A percentile compares a stretch with the other conserved stretches of the same genome.
Evolutionary conservation across 2,888 invertebrate species (phyloP).

Genomic region (Stramonita haemastoma): DNA sequence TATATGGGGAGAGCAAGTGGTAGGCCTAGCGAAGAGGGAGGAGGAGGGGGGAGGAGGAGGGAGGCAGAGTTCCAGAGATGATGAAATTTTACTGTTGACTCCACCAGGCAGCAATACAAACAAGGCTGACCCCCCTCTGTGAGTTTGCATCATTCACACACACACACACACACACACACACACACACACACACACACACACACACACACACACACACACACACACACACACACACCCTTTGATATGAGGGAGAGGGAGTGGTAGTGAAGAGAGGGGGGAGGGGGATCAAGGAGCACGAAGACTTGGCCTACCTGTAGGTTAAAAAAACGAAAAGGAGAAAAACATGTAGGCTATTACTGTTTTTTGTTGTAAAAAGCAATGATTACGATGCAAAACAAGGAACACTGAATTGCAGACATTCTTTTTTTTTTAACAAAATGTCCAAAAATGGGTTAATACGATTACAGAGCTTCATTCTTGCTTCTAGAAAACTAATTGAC

Average conservation of each 20-base stretch:
- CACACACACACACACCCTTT: background rate
- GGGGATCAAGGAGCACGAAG: background rate
- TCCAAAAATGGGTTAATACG: no score
- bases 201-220: background rate
- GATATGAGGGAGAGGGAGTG: no score
- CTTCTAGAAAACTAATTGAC: no score
- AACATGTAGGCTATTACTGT: no score
- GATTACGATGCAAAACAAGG: no score
- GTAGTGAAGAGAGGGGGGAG: background rate
- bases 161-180: background rate
- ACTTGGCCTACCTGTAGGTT: no score
- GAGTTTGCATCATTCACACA: background rate
- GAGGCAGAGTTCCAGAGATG: slow-evolving; percentile 19
- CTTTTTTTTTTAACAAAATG: no score
- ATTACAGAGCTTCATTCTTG: no score
- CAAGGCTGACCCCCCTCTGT: background rate
- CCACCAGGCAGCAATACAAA: background rate
- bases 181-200: background rate
- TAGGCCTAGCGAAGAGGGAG: background rate
- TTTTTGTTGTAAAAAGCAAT: no score
- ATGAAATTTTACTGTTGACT: background rate
- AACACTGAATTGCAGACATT: no score
- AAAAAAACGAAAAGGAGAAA: no score
- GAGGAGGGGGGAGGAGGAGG: background rate
- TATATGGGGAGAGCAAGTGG: background rate